A percentile compares a stretch with the other conserved stretches of the same genome.
phyloP scores from a whole-genome alignment of 2,888 invertebrate genomes.

The Omphaloscelis lunosa region DNA sequence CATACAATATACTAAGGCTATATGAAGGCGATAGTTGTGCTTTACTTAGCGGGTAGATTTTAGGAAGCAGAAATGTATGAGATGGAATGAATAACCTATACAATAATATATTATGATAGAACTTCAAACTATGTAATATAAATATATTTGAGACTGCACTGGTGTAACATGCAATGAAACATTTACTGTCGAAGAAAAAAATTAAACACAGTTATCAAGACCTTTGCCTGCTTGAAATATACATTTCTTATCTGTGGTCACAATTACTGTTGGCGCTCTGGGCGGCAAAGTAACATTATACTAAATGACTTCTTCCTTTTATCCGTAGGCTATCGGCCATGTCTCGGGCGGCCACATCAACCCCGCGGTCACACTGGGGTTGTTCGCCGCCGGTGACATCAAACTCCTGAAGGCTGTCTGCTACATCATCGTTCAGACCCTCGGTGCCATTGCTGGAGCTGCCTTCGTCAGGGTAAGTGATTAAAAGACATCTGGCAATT shows the following conservation, averaged over 20 bases:
- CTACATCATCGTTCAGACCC: slow-evolving; percentile 95
- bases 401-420: slow-evolving; percentile 94
- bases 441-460: slow-evolving; percentile 95
- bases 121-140: no score
- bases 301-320: slow-evolving; percentile 49
- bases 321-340: slow-evolving; percentile 94
- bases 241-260: background rate
- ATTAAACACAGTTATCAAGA: background rate
- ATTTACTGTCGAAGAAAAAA: background rate
- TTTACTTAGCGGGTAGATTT: no score
- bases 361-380: slow-evolving; percentile 96
- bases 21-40: no score
- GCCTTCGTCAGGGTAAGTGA: slow-evolving; percentile 93
- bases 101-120: no score
- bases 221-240: background rate
- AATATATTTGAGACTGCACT: background rate
- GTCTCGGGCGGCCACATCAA: slow-evolving; percentile 98
- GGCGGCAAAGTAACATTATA: background rate
- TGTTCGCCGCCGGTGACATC: slow-evolving; percentile 95
- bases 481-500: background rate
- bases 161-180: background rate
- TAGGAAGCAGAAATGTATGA: no score
- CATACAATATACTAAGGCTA: background rate
- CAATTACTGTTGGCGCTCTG: background rate
- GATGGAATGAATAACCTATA: no score